Base-by-base conservation (phyloP, 2,113 vertebrate species). In the Prolemur simus region DNA sequence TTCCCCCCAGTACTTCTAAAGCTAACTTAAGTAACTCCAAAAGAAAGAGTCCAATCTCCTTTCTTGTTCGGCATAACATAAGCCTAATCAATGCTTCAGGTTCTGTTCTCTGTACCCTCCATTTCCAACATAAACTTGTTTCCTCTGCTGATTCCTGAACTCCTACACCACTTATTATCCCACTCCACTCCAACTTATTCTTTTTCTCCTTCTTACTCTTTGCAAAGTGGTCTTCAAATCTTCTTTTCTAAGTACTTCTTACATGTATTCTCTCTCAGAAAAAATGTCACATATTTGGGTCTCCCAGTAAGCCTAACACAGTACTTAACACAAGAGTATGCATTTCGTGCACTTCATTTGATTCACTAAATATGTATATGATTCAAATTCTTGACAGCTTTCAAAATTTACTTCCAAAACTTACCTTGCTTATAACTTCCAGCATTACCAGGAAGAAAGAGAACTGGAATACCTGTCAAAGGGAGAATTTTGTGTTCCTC, bases 371-470 rank as follows among this genome's bases (percentile, higher is more conserved):
- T 37, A 83, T 2, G 7, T 3, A 63, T 47, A 87, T 7, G 13
- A 56, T 47, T 45, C n/a, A 29, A 95, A 83, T 86, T 93, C n/a
- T 84, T 85, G 32, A 74, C 20, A 85, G 77, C 29, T 86, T 96
- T 92, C 84, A 89, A 78, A 39, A 54, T 45, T 81, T 64, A 85
- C 58, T 94, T 32, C n/a, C 4, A 78, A 39, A 9, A 56, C 98
- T 98, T 97, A 99, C 99, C 99, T 99, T 99, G 99, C 84, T 99
- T 99, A 94, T 99, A 99, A 98, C 99, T 99, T 89, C 99, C 99
- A 89, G 99, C 99, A 68, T 99, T 99, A 58, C 99, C 99, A 0
- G 99, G 99, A 98, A 99, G 98, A 98, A 99, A 99, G n/a, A 99
- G 99, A 93, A 99, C 99, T 37, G 99, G 99, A 97, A 99, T 99